A percentile compares a stretch with the other conserved stretches of the same genome.
phyloP scores from a whole-genome alignment of 2,113 vertebrate genomes.

The Cathartes aura region DNA sequence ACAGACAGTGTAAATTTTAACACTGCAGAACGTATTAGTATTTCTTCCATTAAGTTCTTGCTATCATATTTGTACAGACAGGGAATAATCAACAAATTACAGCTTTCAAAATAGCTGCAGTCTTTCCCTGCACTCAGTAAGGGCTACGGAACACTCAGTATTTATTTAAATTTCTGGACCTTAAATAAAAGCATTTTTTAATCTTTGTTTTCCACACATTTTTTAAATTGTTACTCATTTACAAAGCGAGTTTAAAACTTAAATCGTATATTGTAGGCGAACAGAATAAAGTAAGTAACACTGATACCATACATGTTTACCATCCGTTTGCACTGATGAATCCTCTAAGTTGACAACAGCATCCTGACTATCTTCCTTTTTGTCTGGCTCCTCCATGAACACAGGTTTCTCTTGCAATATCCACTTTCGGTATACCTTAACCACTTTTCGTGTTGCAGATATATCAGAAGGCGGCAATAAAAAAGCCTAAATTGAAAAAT shows the following conservation, averaged over 20 bases:
- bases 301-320: conserved; percentile 75
- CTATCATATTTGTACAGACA: neutral
- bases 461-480: conserved; percentile 92
- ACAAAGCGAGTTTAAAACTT: neutral
- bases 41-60: neutral
- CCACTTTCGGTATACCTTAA: conserved; percentile 96
- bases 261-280: fast-evolving
- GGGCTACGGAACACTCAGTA: neutral
- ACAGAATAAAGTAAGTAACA: neutral
- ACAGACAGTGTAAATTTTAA: neutral
- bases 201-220: neutral
- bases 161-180: neutral
- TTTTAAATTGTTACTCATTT: neutral
- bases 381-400: conserved; percentile 95
- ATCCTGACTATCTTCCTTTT: conserved; percentile 75
- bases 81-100: neutral
- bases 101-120: neutral
- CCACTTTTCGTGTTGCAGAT: conserved; percentile 90
- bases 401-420: conserved; percentile 90
- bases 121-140: neutral
- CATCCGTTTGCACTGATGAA: conserved; percentile 75
- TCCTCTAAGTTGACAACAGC: conserved; percentile 67
- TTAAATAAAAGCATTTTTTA: neutral
- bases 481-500: conserved; percentile 86
- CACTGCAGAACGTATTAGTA: neutral